Base-by-base conservation (phyloP, 2,797 vertebrate species). In the Diplodus sargus region DNA sequence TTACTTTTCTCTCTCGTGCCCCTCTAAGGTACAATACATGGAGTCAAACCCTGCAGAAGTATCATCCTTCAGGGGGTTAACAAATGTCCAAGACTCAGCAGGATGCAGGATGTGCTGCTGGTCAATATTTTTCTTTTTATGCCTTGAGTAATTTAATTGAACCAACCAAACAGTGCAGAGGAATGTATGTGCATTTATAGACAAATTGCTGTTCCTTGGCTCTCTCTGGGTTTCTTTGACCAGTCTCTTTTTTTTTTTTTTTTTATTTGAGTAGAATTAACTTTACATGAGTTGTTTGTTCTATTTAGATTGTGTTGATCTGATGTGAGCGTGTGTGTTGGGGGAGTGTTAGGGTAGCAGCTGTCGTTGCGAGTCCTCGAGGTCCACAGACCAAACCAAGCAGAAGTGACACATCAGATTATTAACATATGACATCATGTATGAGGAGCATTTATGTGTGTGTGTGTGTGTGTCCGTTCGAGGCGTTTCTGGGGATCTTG, bases 311-410 rank as follows among this genome's bases (percentile, higher is more conserved):
- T 48, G 48, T 39, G 58, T 17, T 30, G 17, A 9, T 30, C 16
- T 30, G 53, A n/a, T 64, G 61, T 68, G 22, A 16, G 43, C 12
- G 13, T 62, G n/a, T n/a, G 42, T 66, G 56, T 25, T 43, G 12
- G 28, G 6, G 16, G 49, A 20, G 23, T 28, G 68, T 42, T 20
- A 18, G 23, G 23, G 72, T 23, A 83, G 74, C 89, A 92, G 86
- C 82, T 89, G 91, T 62, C 68, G 18, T 25, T 65, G 7, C 59
- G 56, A 80, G 30, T 60, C 78, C 73, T 83, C 13, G 15, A 73
- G 76, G 68, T 42, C 51, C 22, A 49, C 5, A 53, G 17, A 76
- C 0, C 25, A 70, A 88, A 71, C 25, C 69, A 54, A 68, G 87
- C 78, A 87, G 67, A 90, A 90, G 78, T 81, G 42, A 22, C 70